Base-by-base conservation (phyloP, 2,888 invertebrate species). In the Scaptomyza caliginosa region DNA sequence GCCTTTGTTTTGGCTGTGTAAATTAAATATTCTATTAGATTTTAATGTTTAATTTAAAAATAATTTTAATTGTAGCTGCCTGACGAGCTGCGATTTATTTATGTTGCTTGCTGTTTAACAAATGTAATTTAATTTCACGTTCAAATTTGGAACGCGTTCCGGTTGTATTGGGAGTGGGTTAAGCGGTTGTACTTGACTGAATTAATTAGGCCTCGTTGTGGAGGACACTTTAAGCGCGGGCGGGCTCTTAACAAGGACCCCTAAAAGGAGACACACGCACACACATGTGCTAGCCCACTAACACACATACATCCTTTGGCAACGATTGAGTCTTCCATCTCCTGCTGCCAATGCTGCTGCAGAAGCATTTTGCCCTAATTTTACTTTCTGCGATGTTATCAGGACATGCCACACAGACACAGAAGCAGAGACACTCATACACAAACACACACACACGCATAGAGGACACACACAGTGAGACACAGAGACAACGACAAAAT, bases 371-470 rank as follows among this genome's bases (percentile, higher is more conserved):
- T 84, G 83, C 83, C 83, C 83, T 81, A 84, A 84, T 84, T 84
- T 84, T 84, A 84, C 86, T 84, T 84, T 84, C 83, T 71, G 77
- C 83, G 84, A 83, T 86, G 84, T 79, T 81, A 84, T 86, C 86
- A 84, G 86, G 84, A 86, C 86, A 77, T 52, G 73, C 83, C 57
- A 59, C 67, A 74, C 51, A 74, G 13, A 74, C 68, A 57, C 30
- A 42, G 59, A 71, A 34, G 50, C 48, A 59, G 45, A 63, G 67
- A 51, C 56, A 67, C 36, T 50, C 39, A 56, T 10, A 39, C 30
- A 67, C 34, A 52, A 8, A 30, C 10, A 13, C 38, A 26, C 30
- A 55, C 45, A 55, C 28, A 55, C 26, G 49, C 48, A 19, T 58
- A 69, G 28, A 46, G 43, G 54, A 62, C 67, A 51, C 36, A 62